Evolutionary conservation across 2,113 vertebrate species (phyloP).

Genomic region (Phaetusa simplex): DNA sequence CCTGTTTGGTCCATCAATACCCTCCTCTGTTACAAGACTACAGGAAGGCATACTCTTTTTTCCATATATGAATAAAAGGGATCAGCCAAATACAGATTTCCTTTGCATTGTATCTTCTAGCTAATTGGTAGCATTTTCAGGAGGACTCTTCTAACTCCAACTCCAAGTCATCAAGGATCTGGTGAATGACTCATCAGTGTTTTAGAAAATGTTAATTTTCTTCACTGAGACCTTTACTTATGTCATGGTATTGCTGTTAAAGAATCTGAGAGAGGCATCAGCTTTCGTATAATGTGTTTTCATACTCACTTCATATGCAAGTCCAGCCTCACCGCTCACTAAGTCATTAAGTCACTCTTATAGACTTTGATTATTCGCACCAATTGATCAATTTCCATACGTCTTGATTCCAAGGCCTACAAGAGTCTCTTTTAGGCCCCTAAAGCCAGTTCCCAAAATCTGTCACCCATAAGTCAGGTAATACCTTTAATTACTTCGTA

Average conservation of each 20-base stretch:
- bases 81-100: neutral
- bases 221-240: neutral
- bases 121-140: neutral
- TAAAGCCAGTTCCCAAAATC: neutral
- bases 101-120: neutral
- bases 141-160: neutral
- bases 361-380: neutral
- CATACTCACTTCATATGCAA: neutral
- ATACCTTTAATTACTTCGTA: neutral
- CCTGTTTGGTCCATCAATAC: neutral
- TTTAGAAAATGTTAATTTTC: neutral
- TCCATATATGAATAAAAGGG: neutral
- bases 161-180: neutral
- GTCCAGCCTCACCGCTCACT: neutral
- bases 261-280: neutral
- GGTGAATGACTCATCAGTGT: neutral
- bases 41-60: neutral
- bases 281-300: neutral
- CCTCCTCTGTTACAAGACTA: neutral
- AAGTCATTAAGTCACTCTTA: neutral
- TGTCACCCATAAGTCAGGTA: neutral
- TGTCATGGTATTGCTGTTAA: neutral
- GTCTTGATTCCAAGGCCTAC: neutral
- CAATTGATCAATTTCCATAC: neutral
- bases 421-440: rapidly evolving